Conservation (phyloP, 2,113 vertebrate species). For the Galbula dea region DNA sequence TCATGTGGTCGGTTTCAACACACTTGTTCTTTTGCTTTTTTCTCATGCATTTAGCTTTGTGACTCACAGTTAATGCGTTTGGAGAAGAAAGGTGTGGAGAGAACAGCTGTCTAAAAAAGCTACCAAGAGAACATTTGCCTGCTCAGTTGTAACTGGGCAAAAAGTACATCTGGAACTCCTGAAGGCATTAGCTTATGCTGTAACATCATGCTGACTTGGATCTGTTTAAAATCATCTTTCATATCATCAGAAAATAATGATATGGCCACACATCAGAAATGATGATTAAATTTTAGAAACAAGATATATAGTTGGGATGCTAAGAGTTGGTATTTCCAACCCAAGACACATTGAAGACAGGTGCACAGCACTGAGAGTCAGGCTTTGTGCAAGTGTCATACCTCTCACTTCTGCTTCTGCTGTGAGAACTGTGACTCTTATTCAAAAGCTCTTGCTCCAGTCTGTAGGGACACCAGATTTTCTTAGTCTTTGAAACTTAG, state of each 20-base stretch:
- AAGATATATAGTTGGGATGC: not conserved
- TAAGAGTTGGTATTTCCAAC: not conserved
- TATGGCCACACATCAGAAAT: not conserved
- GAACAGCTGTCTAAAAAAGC: not conserved
- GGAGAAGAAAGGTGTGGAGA: not conserved
- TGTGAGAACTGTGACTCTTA: not conserved
- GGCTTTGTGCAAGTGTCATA: not conserved
- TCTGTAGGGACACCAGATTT: not conserved
- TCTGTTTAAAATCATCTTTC: not conserved
- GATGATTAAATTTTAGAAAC: not conserved
- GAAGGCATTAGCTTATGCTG: not conserved
- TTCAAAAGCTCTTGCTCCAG: not conserved
- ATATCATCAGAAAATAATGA: not conserved
- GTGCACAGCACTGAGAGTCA: not conserved
- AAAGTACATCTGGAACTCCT: rapidly evolving
- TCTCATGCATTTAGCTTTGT: not conserved
- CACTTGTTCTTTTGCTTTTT: not conserved
- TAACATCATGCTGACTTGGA: not conserved
- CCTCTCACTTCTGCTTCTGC: not conserved
- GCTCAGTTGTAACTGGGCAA: not conserved
- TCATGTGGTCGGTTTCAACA: not conserved
- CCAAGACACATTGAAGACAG: not conserved
- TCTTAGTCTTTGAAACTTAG: not conserved
- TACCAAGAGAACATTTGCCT: not conserved
- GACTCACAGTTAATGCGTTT: not conserved